phyloP scores from a whole-genome alignment of 1,140 invertebrate species.

The Probaryconus sp. region DNA sequence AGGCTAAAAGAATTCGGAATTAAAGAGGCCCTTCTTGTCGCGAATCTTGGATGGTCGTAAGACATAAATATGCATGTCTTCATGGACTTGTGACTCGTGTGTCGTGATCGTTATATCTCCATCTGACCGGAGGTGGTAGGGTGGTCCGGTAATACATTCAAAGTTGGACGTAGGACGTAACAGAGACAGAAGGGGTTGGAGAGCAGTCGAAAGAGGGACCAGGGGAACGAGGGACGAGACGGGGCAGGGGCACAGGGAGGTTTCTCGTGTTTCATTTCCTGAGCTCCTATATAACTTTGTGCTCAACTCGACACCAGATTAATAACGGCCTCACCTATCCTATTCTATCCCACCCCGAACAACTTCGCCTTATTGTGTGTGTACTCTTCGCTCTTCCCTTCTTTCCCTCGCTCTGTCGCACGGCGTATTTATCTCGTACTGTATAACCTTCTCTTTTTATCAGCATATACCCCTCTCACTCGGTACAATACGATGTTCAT shows the following conservation, averaged over 20 bases:
- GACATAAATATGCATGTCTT: constrained; percentile 76
- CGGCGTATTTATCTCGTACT: constrained; percentile 49
- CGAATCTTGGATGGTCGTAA: constrained; percentile 33
- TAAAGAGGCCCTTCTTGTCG: constrained; percentile 42
- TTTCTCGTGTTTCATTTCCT: constrained; percentile 79
- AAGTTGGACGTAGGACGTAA: constrained; percentile 73
- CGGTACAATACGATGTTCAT: constrained; percentile 40
- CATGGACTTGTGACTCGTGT: constrained; percentile 71
- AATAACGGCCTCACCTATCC: constrained; percentile 77
- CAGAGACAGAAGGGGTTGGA: constrained; percentile 67
- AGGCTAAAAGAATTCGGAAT: constrained; percentile 22
- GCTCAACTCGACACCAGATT: constrained; percentile 79
- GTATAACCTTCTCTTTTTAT: constrained; percentile 54
- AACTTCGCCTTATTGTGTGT: constrained; percentile 71
- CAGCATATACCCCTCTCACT: constrained; percentile 45
- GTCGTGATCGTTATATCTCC: constrained; percentile 69
- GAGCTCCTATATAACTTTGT: constrained; percentile 79
- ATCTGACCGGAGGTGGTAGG: constrained; percentile 71
- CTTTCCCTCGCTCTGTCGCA: constrained; percentile 44
- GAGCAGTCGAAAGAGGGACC: constrained; percentile 62
- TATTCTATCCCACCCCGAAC: constrained; percentile 73
- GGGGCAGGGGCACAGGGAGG: constrained; percentile 67
- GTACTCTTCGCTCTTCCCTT: constrained; percentile 63
- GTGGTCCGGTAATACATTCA: constrained; percentile 77
- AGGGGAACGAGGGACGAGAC: constrained; percentile 57